Evolutionary conservation across 2,797 vertebrate genomes (phyloP).

Genomic region (Eulemur coronatus): DNA sequence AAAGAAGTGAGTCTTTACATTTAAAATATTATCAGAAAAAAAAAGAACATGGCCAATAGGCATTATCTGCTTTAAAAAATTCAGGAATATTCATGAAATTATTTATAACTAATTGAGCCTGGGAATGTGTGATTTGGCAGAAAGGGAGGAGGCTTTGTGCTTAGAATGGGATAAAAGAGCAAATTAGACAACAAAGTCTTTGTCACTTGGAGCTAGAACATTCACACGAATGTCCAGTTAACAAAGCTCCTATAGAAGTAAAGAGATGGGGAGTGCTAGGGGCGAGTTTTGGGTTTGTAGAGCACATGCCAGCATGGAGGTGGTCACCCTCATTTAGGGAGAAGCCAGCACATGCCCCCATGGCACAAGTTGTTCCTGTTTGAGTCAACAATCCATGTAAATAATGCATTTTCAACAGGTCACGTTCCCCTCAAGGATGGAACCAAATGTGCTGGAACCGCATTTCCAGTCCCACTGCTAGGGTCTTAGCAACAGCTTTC

Average conservation of each 20-base stretch:
- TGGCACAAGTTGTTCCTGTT: too few relatives aligned
- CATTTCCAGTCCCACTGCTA: accelerated
- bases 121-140: too few relatives aligned
- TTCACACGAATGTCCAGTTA: accelerated
- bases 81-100: background rate
- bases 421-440: accelerated
- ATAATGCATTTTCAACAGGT: accelerated
- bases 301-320: accelerated
- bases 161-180: too few relatives aligned
- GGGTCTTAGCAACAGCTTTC: background rate
- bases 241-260: accelerated
- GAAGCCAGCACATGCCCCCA: accelerated
- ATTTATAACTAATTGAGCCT: background rate
- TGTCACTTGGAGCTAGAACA: background rate
- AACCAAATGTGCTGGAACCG: accelerated
- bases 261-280: background rate
- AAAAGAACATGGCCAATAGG: background rate
- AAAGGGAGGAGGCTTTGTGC: background rate
- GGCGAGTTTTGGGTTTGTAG: accelerated
- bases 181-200: accelerated
- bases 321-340: accelerated
- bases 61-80: background rate
- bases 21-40: background rate
- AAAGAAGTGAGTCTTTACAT: background rate
- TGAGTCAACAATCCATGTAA: background rate